Conservation (phyloP, 2,113 vertebrate genomes). For the Coturnix japonica region DNA sequence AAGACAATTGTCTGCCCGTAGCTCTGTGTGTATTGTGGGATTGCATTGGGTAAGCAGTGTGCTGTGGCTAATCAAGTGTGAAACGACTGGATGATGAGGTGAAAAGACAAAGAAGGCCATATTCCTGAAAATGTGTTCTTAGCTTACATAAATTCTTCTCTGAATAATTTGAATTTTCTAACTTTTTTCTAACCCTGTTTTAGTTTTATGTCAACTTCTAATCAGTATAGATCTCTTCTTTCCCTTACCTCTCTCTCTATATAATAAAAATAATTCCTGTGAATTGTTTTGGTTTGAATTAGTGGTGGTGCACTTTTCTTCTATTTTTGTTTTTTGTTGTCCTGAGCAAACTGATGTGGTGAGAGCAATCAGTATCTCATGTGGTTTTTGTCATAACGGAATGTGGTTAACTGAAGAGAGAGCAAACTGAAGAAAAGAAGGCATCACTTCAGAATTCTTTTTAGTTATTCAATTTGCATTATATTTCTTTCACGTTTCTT, state of each 20-base stretch:
- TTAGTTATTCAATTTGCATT: neutral
- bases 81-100: neutral
- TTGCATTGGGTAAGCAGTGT: neutral
- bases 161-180: neutral
- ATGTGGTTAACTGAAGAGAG: neutral
- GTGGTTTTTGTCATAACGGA: neutral
- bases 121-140: neutral
- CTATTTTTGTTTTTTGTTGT: accelerated
- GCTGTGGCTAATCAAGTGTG: neutral
- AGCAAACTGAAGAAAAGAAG: neutral
- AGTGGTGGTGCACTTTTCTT: neutral
- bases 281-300: neutral
- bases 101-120: neutral
- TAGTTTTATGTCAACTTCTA: neutral
- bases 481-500: neutral
- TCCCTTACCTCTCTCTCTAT: neutral
- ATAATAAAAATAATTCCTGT: neutral
- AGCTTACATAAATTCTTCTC: neutral
- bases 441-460: neutral
- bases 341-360: neutral
- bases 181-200: neutral
- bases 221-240: neutral
- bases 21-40: neutral
- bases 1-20: neutral
- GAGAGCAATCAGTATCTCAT: neutral